Percentiles rank a stretch among this genome's conserved stretches.
phyloP scores from a whole-genome alignment of 2,888 invertebrate genomes.

The Eupithecia vulgata region DNA sequence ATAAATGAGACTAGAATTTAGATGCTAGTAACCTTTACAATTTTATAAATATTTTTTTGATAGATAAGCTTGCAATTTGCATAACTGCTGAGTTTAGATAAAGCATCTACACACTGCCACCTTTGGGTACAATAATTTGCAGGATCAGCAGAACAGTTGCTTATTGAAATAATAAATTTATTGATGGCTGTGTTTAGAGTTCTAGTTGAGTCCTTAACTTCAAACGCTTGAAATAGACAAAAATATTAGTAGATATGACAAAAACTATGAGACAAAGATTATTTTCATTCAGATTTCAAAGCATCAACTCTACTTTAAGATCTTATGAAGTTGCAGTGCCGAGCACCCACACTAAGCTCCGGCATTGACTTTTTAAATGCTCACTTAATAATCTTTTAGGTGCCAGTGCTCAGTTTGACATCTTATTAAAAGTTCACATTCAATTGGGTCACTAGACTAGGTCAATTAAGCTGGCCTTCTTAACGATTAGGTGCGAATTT shows the following conservation, averaged over 20 bases:
- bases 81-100: background rate
- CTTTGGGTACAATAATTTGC: background rate
- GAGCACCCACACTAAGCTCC: background rate
- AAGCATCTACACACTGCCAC: background rate
- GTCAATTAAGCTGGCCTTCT: slow-evolving; percentile 71
- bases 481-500: slow-evolving; percentile 45
- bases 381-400: slow-evolving; percentile 18
- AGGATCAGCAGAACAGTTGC: background rate
- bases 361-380: slow-evolving; percentile 10
- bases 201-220: background rate
- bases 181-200: background rate
- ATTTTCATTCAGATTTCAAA: background rate
- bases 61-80: background rate
- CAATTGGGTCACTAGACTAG: slow-evolving; percentile 71
- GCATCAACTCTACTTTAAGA: background rate
- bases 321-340: background rate
- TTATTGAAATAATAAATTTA: background rate
- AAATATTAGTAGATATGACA: too few relatives aligned
- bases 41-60: background rate
- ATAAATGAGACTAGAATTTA: slow-evolving; percentile 3
- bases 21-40: background rate
- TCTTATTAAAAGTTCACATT: slow-evolving; percentile 49
- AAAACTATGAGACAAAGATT: background rate
- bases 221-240: too few relatives aligned
- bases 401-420: slow-evolving; percentile 45